Base-by-base conservation (phyloP, 2,113 vertebrate species). In the Cavia porcellus region DNA sequence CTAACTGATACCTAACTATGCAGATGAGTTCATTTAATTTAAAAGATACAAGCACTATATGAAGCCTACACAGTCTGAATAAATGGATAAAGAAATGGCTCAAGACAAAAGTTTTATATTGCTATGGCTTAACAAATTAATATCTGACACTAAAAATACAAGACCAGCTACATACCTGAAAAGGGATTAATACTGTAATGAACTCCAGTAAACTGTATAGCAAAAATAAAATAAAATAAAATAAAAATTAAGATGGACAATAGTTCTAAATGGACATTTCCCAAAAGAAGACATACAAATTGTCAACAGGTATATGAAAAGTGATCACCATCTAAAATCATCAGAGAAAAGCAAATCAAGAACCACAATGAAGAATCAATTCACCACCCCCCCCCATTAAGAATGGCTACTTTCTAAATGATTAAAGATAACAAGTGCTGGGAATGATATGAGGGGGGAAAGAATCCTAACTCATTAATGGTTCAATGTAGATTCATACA, bases 71-170 rank as follows among this genome's bases (percentile, higher is more conserved):
- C 12, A 74, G 35, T 66, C 52, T 93, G 28, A 89, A 74, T 92
- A 93, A 92, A 95, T 83, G 1, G 50, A 25, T 50, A 89, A 64
- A 95, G 47, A 84, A 89, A 57, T 95, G 52, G 4, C 70, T 94
- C 17, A 62, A 86, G 25, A 52, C 32, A 96, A 91, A 59, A 52
- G 38, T 59, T 32, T 94, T 61, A 87, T 81, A 75, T 98, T 81
- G 66, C 50, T 84, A 12, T 45, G 20, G 20, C 59, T 92, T 94
- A 79, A 90, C 57, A 90, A 96, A 64, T 90, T 32, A 55, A 47
- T 68, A 38, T 50, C 32, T 50, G 42, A 70, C 7, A 86, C 12
- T 95, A 89, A 95, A 89, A 91, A n/a, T 88, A 61, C 61, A 88
- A 90, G 57, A 4, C 9, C 72, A 90, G 90, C 47, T 85, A 57